phyloP scores from a whole-genome alignment of 92 coral and sea anemone species.

The Scolanthus callimorphus region DNA sequence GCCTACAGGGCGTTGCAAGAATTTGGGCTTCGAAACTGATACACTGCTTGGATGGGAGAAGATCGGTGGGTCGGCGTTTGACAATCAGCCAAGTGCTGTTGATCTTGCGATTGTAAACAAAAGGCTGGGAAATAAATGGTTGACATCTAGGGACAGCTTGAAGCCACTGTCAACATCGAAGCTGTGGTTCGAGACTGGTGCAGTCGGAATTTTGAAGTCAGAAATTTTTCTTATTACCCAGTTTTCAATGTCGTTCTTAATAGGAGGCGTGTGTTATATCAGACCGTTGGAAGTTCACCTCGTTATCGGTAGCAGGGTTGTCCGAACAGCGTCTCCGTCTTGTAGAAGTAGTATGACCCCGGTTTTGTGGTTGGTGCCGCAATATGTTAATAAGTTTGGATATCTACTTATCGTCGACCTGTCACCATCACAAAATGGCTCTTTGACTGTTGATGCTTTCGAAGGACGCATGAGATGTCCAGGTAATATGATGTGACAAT shows the following conservation, averaged over 20 bases:
- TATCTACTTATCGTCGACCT: background rate
- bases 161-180: background rate
- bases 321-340: background rate
- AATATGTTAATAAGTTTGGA: background rate
- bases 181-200: background rate
- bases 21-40: background rate
- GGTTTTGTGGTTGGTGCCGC: background rate
- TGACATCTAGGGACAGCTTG: background rate
- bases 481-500: no score
- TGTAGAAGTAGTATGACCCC: background rate
- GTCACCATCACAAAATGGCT: background rate
- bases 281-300: conserved; percentile 4
- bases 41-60: background rate
- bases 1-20: background rate
- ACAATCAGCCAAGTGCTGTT: background rate
- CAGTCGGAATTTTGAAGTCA: conserved; percentile 12
- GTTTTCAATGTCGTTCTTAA: background rate
- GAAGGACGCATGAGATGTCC: background rate
- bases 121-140: background rate
- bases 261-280: conserved; percentile 14
- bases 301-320: background rate
- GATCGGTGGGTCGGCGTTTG: conserved; percentile 1
- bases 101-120: no score
- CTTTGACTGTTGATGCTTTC: background rate
- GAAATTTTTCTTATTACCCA: background rate